Conservation (phyloP, 2,113 vertebrate species). For the Rhegmatorhina hoffmannsi region DNA sequence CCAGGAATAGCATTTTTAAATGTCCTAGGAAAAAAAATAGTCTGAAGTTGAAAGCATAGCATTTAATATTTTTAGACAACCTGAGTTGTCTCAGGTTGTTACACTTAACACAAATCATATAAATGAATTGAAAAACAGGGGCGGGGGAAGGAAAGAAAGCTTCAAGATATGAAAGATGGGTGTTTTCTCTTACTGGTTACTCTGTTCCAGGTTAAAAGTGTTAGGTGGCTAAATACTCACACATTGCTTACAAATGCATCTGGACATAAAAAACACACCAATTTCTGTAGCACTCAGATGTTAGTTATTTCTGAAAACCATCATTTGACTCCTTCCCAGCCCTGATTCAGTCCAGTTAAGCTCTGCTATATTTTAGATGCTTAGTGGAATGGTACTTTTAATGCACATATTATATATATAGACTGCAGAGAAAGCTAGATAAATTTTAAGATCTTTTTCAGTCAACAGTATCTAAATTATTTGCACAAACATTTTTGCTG, state of each 20-base stretch:
- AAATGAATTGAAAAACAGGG: not conserved
- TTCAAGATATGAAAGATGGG: not conserved
- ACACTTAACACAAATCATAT: too few relatives aligned
- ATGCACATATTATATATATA: not conserved
- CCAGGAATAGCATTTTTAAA: fast-evolving
- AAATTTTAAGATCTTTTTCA: not conserved
- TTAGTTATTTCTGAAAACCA: not conserved
- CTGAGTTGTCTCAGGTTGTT: not conserved
- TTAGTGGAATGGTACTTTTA: not conserved
- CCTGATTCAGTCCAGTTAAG: not conserved
- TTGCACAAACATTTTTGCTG: not conserved
- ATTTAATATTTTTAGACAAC: not conserved
- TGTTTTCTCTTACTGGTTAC: not conserved
- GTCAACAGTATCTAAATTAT: not conserved
- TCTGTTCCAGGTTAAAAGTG: not conserved
- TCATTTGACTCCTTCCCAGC: not conserved
- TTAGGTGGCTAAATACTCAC: not conserved
- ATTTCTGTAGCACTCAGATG: not conserved
- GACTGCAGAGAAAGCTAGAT: not conserved
- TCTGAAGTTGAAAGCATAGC: not conserved
- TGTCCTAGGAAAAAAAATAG: not conserved
- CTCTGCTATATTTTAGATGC: not conserved
- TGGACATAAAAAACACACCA: not conserved
- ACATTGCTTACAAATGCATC: not conserved
- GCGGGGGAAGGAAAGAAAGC: too few relatives aligned